A percentile compares a stretch with the other conserved stretches of the same genome.
Evolutionary conservation across 2,797 vertebrate species (phyloP).

Genomic region (Cuniculus paca): DNA sequence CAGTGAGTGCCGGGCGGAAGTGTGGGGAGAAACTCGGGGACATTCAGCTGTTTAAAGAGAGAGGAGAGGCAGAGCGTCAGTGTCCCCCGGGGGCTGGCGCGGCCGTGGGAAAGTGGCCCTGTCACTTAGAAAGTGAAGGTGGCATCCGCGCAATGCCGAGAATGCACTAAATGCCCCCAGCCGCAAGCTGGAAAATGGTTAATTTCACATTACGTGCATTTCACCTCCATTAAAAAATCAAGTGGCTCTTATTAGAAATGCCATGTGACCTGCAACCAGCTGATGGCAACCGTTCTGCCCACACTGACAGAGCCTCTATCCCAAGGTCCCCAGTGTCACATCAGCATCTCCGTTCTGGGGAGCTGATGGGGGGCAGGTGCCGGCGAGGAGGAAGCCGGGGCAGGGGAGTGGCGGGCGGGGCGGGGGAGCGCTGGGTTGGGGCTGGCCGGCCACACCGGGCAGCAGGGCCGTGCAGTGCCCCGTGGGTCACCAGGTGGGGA

Average conservation of each 20-base stretch:
- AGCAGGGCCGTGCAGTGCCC: background rate
- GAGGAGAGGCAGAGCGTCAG: background rate
- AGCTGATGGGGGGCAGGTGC: background rate
- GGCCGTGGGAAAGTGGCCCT: background rate
- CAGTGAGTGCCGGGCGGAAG: background rate
- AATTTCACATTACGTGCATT: background rate
- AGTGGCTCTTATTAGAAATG: background rate
- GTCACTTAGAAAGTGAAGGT: rapidly evolving
- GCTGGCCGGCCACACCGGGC: too few species aligned
- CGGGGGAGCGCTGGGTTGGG: too few species aligned
- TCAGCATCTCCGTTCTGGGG: background rate
- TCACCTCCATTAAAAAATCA: background rate
- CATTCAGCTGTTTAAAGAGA: background rate
- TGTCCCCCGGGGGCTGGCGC: background rate
- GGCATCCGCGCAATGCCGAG: rapidly evolving
- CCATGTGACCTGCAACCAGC: rapidly evolving
- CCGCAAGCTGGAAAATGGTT: rapidly evolving
- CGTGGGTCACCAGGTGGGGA: background rate
- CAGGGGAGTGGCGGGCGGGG: background rate
- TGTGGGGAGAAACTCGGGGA: background rate
- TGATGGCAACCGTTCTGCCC: rapidly evolving
- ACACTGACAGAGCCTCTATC: background rate
- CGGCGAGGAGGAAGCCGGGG: too few species aligned
- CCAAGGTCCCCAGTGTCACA: background rate
- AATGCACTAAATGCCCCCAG: rapidly evolving